phyloP scores from a whole-genome alignment of 1,140 invertebrate species.

The Pteromalus puparum region DNA sequence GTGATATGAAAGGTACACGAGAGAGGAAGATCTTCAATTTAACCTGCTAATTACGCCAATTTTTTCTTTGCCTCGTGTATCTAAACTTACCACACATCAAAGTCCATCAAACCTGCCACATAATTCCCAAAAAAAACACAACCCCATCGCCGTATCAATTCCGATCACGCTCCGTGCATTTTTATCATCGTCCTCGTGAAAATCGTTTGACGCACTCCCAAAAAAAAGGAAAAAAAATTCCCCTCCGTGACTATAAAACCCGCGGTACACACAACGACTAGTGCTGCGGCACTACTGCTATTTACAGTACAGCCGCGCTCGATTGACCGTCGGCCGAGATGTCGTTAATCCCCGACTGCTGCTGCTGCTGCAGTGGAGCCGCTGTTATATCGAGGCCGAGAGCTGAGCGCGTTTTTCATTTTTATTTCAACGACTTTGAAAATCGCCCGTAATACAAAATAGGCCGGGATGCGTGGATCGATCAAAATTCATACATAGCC shows the following conservation, averaged over 20 bases:
- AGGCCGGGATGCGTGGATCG: neutral
- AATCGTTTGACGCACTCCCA: neutral
- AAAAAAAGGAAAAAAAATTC: neutral
- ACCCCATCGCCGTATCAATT: too few relatives aligned
- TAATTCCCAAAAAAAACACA: too few relatives aligned
- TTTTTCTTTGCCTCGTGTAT: too few relatives aligned
- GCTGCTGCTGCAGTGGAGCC: neutral
- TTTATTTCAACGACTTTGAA: neutral
- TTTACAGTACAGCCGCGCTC: neutral
- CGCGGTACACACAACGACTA: neutral
- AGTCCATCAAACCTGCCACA: too few relatives aligned
- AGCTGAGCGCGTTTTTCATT: neutral
- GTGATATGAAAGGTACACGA: too few relatives aligned
- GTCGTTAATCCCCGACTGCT: neutral
- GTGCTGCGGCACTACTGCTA: neutral
- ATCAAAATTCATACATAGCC: constrained; percentile 32
- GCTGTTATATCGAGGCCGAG: neutral
- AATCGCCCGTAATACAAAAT: neutral
- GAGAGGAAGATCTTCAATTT: too few relatives aligned
- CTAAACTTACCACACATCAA: too few relatives aligned
- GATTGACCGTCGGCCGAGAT: neutral
- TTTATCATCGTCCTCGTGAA: too few relatives aligned
- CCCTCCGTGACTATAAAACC: neutral
- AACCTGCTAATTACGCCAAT: too few relatives aligned
- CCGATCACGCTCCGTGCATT: too few relatives aligned